phyloP scores from a whole-genome alignment of 2,888 invertebrate genomes.

The Eupelmus urozonus region DNA sequence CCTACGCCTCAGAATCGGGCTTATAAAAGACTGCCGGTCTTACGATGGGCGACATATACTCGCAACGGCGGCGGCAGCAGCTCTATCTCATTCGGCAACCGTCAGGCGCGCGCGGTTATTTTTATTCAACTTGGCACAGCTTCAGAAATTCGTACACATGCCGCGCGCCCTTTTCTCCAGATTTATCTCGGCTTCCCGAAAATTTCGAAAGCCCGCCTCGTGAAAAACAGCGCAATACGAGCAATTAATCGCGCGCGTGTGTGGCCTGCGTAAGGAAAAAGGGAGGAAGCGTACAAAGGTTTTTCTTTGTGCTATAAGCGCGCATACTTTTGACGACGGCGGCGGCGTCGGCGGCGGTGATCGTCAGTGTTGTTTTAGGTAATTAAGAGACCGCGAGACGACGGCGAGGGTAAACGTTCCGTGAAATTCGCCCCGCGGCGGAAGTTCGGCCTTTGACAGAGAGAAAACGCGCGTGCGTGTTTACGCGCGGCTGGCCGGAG shows the following conservation, averaged over 20 bases:
- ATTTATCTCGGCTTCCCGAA: not conserved
- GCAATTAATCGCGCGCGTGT: not conserved
- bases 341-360: too few relatives aligned
- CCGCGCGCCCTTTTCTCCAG: not conserved
- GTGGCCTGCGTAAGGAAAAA: not conserved
- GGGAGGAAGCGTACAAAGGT: not conserved
- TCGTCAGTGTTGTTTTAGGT: slow-evolving; percentile 20
- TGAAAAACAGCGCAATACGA: not conserved
- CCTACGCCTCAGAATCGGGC: too few relatives aligned
- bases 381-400: slow-evolving; percentile 40
- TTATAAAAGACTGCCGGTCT: too few relatives aligned
- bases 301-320: not conserved
- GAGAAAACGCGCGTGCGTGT: not conserved
- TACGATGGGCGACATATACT: too few relatives aligned
- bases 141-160: slow-evolving; percentile 59
- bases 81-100: too few relatives aligned
- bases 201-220: not conserved
- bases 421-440: slow-evolving; percentile 20
- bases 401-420: slow-evolving; percentile 6
- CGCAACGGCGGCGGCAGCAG: too few relatives aligned
- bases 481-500: not conserved
- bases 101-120: slow-evolving; percentile 63
- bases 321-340: not conserved
- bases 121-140: slow-evolving; percentile 66
- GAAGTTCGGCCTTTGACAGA: not conserved